These are phyloP conservation scores for Sinocyclocheilus maitianheensis DNA, from an alignment of 2,113 vertebrate species.

Conservation along the genomic window DNA sequence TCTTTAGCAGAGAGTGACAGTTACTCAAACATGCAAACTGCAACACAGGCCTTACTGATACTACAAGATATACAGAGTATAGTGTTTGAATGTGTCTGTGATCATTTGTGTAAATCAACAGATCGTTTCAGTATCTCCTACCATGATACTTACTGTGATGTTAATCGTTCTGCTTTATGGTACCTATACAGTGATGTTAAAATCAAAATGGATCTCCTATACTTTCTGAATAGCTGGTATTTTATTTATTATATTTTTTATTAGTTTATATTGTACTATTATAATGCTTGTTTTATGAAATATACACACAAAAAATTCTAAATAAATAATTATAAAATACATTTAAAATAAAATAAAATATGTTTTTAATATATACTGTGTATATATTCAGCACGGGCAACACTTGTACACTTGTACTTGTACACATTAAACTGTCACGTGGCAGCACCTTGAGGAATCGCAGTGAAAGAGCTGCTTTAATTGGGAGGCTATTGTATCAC, in stretches of 20 bases:
- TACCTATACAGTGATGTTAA: background rate
- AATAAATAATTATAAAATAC: background rate
- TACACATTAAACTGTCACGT: conserved; percentile 77
- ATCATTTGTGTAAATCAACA: conserved; percentile 46
- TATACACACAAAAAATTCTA: no score
- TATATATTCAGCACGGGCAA: no score
- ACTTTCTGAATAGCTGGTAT: background rate
- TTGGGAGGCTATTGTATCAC: conserved; percentile 64
- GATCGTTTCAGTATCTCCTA: background rate
- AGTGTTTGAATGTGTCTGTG: background rate
- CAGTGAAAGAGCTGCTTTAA: conserved; percentile 72
- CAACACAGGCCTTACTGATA: background rate
- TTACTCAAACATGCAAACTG: background rate
- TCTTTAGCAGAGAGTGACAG: background rate
- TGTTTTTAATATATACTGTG: no score
- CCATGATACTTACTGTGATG: background rate
- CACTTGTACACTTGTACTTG: no score
- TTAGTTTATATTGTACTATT: no score
- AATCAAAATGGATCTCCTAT: no score
- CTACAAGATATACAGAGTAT: background rate
- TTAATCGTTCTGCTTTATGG: background rate
- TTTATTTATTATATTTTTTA: no score
- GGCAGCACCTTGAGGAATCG: conserved; percentile 77
- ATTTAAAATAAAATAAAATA: background rate
- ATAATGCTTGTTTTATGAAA: background rate